phyloP scores from a whole-genome alignment of 2,888 invertebrate genomes.

The Alsophila aescularia region DNA sequence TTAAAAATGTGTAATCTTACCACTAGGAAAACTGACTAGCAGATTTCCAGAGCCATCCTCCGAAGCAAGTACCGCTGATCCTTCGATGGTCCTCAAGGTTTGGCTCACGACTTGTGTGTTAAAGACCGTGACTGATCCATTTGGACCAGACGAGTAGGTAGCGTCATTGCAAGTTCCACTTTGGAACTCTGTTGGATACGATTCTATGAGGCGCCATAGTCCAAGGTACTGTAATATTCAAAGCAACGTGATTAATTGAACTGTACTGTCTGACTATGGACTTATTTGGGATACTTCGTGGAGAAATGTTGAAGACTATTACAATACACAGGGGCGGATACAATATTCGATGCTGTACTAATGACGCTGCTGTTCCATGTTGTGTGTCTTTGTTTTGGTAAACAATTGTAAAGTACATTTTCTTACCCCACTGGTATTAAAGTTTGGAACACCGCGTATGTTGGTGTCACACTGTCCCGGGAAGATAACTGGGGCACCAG shows the following conservation, averaged over 20 bases:
- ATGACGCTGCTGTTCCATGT: no score
- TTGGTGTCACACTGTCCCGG: slow-evolving; percentile 58
- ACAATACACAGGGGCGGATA: no score
- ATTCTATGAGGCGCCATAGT: slow-evolving; percentile 63
- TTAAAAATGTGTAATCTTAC: no score
- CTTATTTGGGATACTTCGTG: no score
- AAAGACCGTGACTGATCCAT: slow-evolving; percentile 47
- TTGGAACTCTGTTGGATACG: slow-evolving; percentile 59
- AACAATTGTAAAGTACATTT: slow-evolving; percentile 33
- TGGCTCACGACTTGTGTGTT: slow-evolving; percentile 61
- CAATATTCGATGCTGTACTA: no score
- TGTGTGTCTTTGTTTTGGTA: no score
- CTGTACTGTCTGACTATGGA: no score
- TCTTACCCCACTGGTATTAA: slow-evolving; percentile 50
- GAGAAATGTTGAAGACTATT: no score
- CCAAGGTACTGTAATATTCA: slow-evolving; percentile 48
- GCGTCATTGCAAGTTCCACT: slow-evolving; percentile 60
- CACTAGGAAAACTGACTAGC: no score
- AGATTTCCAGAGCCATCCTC: slow-evolving; percentile 85
- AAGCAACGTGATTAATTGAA: no score
- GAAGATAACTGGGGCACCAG: slow-evolving; percentile 54
- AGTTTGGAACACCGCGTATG: slow-evolving; percentile 53
- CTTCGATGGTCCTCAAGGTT: slow-evolving; percentile 48
- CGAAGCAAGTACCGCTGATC: slow-evolving; percentile 64
- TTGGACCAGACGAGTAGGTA: slow-evolving; percentile 43